These are phyloP conservation scores for Machaerirhynchus nigripectus DNA, from an alignment of 2,113 vertebrate species.

Conservation along the genomic window DNA sequence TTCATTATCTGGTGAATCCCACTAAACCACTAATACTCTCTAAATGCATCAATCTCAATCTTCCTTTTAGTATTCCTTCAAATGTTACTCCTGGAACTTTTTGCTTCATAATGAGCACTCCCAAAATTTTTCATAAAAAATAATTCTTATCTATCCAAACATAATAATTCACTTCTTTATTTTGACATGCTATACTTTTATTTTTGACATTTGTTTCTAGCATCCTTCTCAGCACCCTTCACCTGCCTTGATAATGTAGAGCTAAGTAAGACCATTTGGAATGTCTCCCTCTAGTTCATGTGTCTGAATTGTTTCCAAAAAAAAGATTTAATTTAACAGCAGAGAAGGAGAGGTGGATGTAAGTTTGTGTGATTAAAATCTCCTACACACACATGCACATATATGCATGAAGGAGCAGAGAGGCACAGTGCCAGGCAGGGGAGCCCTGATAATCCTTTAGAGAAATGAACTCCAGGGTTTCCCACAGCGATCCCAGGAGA, in stretches of 20 bases:
- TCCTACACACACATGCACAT: not conserved
- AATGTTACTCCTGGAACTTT: not conserved
- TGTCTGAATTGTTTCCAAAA: not conserved
- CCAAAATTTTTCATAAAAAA: not conserved
- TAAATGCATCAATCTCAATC: not conserved
- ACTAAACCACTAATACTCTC: not conserved
- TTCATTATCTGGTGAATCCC: not conserved
- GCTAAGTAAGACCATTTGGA: not conserved
- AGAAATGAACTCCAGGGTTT: not conserved
- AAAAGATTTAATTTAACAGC: not conserved
- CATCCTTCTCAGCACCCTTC: not conserved
- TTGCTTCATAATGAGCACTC: not conserved
- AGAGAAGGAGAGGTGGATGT: not conserved
- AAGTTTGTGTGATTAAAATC: not conserved
- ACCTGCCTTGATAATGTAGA: not conserved
- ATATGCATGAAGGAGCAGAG: rapidly evolving
- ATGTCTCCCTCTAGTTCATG: not conserved
- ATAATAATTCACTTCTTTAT: not conserved
- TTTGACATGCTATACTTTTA: not conserved
- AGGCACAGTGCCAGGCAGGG: not conserved
- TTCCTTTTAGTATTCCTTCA: not conserved
- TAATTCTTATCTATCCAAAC: not conserved
- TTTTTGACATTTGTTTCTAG: not conserved
- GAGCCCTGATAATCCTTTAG: not conserved
- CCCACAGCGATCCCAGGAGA: not conserved